Evolutionary conservation across 2,113 vertebrate species (phyloP).

Genomic region (Hymenochirus boettgeri): DNA sequence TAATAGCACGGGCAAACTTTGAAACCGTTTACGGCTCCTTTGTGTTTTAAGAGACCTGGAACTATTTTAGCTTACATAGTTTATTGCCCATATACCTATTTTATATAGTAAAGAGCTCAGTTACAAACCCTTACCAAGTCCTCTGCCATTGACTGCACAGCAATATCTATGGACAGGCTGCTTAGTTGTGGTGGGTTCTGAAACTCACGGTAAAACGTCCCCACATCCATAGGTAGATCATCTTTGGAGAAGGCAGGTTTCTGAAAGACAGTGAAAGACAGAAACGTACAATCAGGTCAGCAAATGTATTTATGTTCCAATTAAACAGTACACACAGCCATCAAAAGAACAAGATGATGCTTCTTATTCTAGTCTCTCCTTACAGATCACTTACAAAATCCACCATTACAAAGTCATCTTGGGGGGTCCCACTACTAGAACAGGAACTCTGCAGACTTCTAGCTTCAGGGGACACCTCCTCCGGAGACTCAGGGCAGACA

Average conservation of each 20-base stretch:
- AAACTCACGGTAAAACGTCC: constrained; percentile 96
- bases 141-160: constrained; percentile 95
- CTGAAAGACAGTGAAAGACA: constrained; percentile 56
- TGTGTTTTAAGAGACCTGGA: background rate
- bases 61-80: background rate
- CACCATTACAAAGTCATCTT: constrained; percentile 96
- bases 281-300: no score
- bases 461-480: constrained; percentile 78
- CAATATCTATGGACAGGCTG: constrained; percentile 91
- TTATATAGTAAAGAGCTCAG: constrained; percentile 21
- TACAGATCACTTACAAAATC: constrained; percentile 87
- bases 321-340: no score
- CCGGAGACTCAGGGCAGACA: constrained; percentile 84
- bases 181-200: constrained; percentile 96
- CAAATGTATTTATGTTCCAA: no score
- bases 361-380: no score
- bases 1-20: no score
- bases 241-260: constrained; percentile 98
- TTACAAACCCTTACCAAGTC: constrained; percentile 79
- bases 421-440: constrained; percentile 71
- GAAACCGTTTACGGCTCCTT: no score
- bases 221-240: constrained; percentile 95
- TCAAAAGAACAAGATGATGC: no score
- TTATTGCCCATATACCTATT: background rate
- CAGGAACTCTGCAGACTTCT: constrained; percentile 88